phyloP scores from a whole-genome alignment of 2,797 vertebrate species.

The Toxotes lorentzi region DNA sequence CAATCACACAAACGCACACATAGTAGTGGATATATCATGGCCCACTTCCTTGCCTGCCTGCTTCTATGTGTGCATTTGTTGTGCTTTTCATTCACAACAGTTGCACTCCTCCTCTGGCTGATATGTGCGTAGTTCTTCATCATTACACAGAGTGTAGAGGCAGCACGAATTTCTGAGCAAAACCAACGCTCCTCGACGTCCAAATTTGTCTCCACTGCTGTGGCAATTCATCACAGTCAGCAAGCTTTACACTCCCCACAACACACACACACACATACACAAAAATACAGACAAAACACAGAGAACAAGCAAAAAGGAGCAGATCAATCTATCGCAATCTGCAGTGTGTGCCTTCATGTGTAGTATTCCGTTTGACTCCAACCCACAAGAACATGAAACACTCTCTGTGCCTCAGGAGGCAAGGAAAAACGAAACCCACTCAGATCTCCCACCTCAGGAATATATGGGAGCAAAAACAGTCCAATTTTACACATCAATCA shows the following conservation, averaged over 20 bases:
- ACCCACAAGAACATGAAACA: slow-evolving; percentile 76
- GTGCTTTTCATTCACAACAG: slow-evolving; percentile 64
- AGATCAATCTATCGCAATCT: slow-evolving; percentile 75
- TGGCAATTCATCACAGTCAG: slow-evolving; percentile 79
- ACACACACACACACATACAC: slow-evolving; percentile 42
- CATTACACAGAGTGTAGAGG: slow-evolving; percentile 67
- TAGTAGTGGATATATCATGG: slow-evolving; percentile 40
- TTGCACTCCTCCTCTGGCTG: slow-evolving; percentile 59
- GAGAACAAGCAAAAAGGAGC: slow-evolving; percentile 58
- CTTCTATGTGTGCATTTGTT: slow-evolving; percentile 50
- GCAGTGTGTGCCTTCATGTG: slow-evolving; percentile 68
- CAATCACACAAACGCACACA: slow-evolving; percentile 23
- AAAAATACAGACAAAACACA: slow-evolving; percentile 49
- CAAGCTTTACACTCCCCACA: slow-evolving; percentile 56
- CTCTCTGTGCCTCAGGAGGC: slow-evolving; percentile 68
- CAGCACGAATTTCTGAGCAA: slow-evolving; percentile 70
- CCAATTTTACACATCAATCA: slow-evolving; percentile 79
- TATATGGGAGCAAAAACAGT: slow-evolving; percentile 74
- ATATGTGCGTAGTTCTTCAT: slow-evolving; percentile 73
- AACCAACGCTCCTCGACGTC: slow-evolving; percentile 72
- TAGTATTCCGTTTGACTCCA: slow-evolving; percentile 75
- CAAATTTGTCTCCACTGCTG: slow-evolving; percentile 72
- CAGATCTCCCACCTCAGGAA: slow-evolving; percentile 73
- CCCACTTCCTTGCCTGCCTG: slow-evolving; percentile 56
- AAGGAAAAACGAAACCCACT: slow-evolving; percentile 68